These are phyloP conservation scores for Lepidochitona cinerea DNA, from an alignment of 2,888 invertebrate species.

Conservation along the genomic window DNA sequence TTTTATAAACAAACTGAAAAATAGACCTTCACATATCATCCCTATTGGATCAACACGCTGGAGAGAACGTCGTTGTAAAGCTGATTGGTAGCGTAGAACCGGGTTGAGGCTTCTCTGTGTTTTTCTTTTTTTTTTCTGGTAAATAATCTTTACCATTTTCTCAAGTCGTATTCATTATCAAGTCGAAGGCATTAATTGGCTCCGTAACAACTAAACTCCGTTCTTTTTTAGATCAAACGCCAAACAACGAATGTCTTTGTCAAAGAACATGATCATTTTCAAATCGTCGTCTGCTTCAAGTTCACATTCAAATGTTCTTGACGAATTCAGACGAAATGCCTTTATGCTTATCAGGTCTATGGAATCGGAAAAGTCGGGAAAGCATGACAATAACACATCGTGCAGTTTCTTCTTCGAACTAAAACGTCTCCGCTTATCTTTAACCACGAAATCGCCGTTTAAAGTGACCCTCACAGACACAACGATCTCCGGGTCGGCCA, in stretches of 20 bases:
- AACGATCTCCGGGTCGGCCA: too few relatives aligned
- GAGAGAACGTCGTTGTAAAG: background rate
- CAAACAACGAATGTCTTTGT: background rate
- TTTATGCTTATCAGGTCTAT: background rate
- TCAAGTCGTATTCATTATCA: background rate
- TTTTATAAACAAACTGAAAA: too few relatives aligned
- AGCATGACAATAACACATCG: background rate
- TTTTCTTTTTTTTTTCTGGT: too few relatives aligned
- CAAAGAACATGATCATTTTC: background rate
- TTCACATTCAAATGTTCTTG: background rate
- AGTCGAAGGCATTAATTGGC: background rate
- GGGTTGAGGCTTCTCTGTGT: background rate
- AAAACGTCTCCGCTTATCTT: background rate
- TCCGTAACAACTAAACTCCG: background rate
- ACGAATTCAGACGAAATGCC: background rate
- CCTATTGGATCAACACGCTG: too few relatives aligned
- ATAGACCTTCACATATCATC: too few relatives aligned
- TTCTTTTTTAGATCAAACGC: background rate
- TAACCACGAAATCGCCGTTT: background rate
- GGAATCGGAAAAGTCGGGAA: background rate
- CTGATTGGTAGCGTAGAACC: background rate
- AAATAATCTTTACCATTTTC: background rate
- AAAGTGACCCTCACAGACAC: too few relatives aligned
- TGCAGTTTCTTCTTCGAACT: background rate
- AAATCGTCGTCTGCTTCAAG: background rate